These are phyloP conservation scores for Apaloderma vittatum DNA, from an alignment of 2,113 vertebrate genomes.

Conservation along the genomic window DNA sequence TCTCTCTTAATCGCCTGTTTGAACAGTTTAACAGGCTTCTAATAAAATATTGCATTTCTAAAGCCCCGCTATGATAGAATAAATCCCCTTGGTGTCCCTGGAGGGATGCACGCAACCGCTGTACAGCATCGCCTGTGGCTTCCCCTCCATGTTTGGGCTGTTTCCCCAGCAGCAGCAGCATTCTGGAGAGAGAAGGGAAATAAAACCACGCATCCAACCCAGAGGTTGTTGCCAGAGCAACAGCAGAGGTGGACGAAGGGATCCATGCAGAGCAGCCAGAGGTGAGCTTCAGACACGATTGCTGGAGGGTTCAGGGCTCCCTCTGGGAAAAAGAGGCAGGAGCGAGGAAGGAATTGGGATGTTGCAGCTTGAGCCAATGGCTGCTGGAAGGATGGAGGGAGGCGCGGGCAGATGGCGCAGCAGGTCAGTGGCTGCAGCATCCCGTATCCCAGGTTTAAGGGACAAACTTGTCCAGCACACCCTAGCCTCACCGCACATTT, in stretches of 20 bases:
- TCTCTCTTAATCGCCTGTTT: not conserved
- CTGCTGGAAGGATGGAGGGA: not conserved
- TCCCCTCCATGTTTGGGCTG: not conserved
- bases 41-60: not conserved
- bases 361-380: not conserved
- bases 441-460: not conserved
- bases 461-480: accelerated
- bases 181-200: slow-evolving; percentile 8
- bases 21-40: not conserved
- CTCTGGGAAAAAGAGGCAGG: not conserved
- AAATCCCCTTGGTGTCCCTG: accelerated
- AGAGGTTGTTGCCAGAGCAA: slow-evolving; percentile 74
- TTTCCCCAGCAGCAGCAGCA: not conserved
- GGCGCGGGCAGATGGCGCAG: not conserved
- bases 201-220: not conserved
- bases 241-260: not conserved
- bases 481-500: not conserved
- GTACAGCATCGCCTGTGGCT: accelerated
- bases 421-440: not conserved
- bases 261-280: not conserved
- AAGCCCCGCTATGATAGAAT: not conserved
- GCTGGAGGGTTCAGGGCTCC: not conserved
- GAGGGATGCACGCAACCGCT: accelerated
- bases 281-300: not conserved
- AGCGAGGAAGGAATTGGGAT: not conserved